Evolutionary conservation across 1,140 invertebrate species (phyloP).

Genomic region (Bombus balteatus): DNA sequence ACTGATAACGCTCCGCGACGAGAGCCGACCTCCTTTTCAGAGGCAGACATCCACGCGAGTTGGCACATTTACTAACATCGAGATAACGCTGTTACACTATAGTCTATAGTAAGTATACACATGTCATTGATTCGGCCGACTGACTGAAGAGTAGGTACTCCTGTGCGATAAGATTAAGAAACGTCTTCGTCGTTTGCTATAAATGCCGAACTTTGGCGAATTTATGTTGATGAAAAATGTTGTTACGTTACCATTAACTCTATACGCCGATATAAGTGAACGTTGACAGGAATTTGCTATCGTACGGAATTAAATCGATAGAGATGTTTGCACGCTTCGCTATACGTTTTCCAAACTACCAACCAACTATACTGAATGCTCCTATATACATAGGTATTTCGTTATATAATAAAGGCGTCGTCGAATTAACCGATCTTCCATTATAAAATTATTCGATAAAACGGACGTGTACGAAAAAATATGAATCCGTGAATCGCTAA

Average conservation of each 20-base stretch:
- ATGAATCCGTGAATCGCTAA: not conserved
- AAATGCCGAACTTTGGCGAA: not conserved
- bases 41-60: constrained; percentile 17
- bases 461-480: too few species aligned
- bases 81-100: constrained; percentile 47
- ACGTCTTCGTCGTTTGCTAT: not conserved
- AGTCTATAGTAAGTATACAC: not conserved
- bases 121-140: constrained; percentile 41
- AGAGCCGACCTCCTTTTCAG: constrained; percentile 39
- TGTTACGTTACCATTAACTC: too few species aligned
- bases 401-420: too few species aligned
- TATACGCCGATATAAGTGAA: too few species aligned
- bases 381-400: too few species aligned
- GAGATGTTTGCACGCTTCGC: too few species aligned
- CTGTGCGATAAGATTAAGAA: constrained; percentile 60
- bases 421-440: not conserved
- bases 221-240: too few species aligned
- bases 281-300: too few species aligned
- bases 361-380: too few species aligned
- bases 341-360: not conserved
- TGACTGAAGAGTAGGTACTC: constrained; percentile 1
- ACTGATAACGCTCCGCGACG: constrained; percentile 11
- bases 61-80: constrained; percentile 23
- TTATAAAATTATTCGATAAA: not conserved
- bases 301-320: too few species aligned